Evolutionary conservation across 2,888 invertebrate genomes (phyloP).

Genomic region (Epinotia bilunana): DNA sequence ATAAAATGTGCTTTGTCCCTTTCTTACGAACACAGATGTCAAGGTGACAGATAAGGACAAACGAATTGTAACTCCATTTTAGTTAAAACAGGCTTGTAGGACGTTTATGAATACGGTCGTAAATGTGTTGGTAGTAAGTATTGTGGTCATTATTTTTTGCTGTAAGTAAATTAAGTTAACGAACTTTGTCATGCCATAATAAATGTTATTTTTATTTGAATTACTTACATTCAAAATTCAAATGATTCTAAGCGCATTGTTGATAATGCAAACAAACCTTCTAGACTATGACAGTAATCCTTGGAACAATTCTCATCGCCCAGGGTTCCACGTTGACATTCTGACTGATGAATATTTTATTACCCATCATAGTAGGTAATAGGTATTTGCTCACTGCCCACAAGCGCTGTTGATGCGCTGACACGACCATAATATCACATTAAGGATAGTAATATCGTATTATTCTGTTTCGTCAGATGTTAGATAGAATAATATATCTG

Average conservation of each 20-base stretch:
- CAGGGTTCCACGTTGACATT: constrained; percentile 67
- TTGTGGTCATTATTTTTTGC: too few relatives aligned
- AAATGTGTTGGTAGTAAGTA: too few relatives aligned
- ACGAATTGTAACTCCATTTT: too few relatives aligned
- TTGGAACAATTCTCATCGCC: constrained; percentile 57
- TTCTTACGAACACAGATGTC: too few relatives aligned
- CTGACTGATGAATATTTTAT: constrained; percentile 81
- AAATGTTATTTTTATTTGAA: background rate
- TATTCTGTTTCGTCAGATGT: constrained; percentile 34
- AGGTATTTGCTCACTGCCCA: constrained; percentile 55
- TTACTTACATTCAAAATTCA: background rate
- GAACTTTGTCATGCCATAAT: too few relatives aligned
- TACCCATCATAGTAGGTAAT: constrained; percentile 55
- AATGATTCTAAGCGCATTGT: background rate
- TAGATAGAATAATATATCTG: constrained; percentile 17
- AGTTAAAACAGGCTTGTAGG: too few relatives aligned
- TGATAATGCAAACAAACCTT: constrained; percentile 45
- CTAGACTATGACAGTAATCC: constrained; percentile 48
- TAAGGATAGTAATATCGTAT: constrained; percentile 28
- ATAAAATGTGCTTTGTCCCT: too few relatives aligned
- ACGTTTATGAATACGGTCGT: too few relatives aligned
- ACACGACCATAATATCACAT: constrained; percentile 35
- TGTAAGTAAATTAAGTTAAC: too few relatives aligned
- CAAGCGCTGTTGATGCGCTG: constrained; percentile 48
- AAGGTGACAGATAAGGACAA: too few relatives aligned